Evolutionary conservation across 2,797 vertebrate genomes (phyloP).

Genomic region (Cheirogaleus major): DNA sequence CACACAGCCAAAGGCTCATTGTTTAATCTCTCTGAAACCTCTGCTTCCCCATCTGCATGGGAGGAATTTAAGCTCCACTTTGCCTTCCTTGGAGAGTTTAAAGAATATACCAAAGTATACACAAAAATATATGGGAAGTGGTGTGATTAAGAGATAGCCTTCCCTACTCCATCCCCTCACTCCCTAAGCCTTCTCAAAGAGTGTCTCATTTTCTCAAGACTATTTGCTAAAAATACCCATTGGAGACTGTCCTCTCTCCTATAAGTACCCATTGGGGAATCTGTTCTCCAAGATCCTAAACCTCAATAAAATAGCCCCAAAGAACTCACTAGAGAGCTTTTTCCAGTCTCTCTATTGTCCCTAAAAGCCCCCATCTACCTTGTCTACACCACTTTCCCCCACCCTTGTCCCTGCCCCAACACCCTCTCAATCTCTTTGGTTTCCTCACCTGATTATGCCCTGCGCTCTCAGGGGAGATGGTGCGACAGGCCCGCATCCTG

Average conservation of each 20-base stretch:
- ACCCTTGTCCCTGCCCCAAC: background rate
- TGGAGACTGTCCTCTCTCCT: background rate
- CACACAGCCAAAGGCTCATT: background rate
- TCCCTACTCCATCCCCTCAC: background rate
- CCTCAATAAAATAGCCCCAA: background rate
- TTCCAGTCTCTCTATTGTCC: background rate
- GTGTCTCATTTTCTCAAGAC: background rate
- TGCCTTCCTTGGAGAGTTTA: background rate
- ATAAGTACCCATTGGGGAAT: background rate
- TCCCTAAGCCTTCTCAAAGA: background rate
- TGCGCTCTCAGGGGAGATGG: slow-evolving; percentile 94
- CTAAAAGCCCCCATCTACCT: background rate
- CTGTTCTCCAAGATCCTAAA: background rate
- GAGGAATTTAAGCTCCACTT: background rate
- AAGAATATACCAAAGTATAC: background rate
- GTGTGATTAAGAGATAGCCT: background rate
- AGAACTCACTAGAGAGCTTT: background rate
- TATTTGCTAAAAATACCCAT: background rate
- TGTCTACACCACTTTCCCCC: background rate
- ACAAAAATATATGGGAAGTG: background rate
- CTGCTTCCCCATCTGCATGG: background rate
- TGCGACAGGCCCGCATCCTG: slow-evolving; percentile 97
- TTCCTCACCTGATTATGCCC: background rate
- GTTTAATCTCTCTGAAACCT: background rate
- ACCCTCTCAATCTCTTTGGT: background rate